These are phyloP conservation scores for Luperina testacea DNA, from an alignment of 2,888 invertebrate species.

Conservation along the genomic window DNA sequence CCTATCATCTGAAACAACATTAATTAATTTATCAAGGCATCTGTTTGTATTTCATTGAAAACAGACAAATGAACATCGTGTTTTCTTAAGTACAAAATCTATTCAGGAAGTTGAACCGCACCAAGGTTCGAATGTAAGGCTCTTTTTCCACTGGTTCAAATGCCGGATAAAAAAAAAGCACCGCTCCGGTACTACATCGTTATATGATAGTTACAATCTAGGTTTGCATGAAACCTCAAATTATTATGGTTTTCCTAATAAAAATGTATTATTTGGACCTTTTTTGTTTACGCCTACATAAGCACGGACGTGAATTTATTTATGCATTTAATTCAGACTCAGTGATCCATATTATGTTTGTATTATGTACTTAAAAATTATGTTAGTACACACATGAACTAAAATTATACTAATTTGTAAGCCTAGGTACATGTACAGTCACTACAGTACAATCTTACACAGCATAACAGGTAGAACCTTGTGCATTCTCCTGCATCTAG, in stretches of 20 bases:
- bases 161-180: too few species aligned
- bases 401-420: too few species aligned
- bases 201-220: not conserved
- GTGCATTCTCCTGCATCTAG: too few species aligned
- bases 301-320: too few species aligned
- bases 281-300: not conserved
- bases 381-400: too few species aligned
- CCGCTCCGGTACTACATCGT: not conserved
- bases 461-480: too few species aligned
- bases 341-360: too few species aligned
- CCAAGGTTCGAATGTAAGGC: not conserved
- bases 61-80: slow-evolving; percentile 4
- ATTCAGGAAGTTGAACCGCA: not conserved
- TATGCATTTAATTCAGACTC: too few species aligned
- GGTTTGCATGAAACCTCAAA: not conserved
- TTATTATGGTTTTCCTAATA: not conserved
- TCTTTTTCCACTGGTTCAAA: not conserved
- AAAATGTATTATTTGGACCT: not conserved
- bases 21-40: slow-evolving; percentile 21
- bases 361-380: too few species aligned
- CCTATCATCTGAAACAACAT: slow-evolving; percentile 23
- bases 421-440: too few species aligned
- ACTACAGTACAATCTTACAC: too few species aligned
- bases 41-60: slow-evolving; percentile 27
- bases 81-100: slow-evolving; percentile 8